Base-by-base conservation (phyloP, 2,113 vertebrate species). In the Pholis gunnellus region DNA sequence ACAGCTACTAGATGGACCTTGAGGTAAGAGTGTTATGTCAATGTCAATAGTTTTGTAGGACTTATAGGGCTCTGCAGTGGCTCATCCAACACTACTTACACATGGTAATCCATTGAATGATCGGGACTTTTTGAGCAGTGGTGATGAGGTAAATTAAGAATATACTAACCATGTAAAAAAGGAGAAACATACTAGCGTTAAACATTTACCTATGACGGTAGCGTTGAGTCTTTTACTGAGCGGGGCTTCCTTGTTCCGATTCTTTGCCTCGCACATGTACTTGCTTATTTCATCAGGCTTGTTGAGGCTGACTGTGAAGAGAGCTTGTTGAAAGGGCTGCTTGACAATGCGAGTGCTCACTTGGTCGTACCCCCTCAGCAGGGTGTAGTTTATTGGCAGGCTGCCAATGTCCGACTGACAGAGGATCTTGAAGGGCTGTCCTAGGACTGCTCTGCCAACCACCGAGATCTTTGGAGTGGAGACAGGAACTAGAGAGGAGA, bases 311-410 rank as follows among this genome's bases (percentile, higher is more conserved):
- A 84, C 52, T 0, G 14, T 66, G 9, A 96, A 96, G 18, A 67
- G 0, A 6, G 94, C 95, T 3, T 66, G 1, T 9, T 86, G 4
- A 6, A 0, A 0, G 1, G 9, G 18, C 2, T 4, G 0, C 1
- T 11, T 52, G 5, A 93, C 71, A 0, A 0, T 38, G 9, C 1
- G 10, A 1, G 0, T 42, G 40, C 5, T 34, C 20, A 91, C 0
- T 0, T 0, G 0, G 0, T 8, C 0, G 3, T 59, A 0, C 0
- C 56, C 18, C 20, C 6, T 65, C 13, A 46, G 22, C 66, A 96
- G 88, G 8, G 86, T 93, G 94, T 95, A 95, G 34, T n/a, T 91
- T 65, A 96, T 94, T 0, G 95, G 95, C 42, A 92, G 73, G 68
- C 88, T 94, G 69, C 95, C 95, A 0, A 0, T 10, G 2, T 89